These are phyloP conservation scores for Therioaphis trifolii DNA, from an alignment of 2,888 invertebrate species.

Conservation along the genomic window DNA sequence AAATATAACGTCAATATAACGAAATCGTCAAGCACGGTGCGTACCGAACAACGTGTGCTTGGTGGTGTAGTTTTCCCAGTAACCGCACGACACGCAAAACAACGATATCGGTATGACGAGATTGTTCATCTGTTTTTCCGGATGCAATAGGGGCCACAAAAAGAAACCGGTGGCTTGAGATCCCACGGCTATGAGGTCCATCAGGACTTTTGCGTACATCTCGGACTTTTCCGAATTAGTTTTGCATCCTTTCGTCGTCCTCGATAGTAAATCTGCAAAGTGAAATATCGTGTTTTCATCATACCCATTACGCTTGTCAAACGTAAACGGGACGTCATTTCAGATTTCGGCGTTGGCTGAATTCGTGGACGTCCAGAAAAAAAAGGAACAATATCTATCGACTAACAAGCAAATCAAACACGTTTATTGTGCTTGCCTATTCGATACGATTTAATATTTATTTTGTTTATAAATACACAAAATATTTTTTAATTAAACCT, in stretches of 20 bases:
- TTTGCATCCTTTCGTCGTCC: conserved; percentile 79
- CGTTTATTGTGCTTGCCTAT: too few relatives aligned
- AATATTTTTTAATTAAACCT: too few relatives aligned
- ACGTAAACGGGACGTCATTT: too few relatives aligned
- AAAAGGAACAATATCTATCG: too few relatives aligned
- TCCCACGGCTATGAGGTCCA: conserved; percentile 86
- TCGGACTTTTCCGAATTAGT: conserved; percentile 67
- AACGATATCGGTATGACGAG: conserved; percentile 90
- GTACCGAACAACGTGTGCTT: conserved; percentile 84
- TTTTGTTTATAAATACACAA: too few relatives aligned
- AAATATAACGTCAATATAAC: too few relatives aligned
- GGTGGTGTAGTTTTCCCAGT: conserved; percentile 99
- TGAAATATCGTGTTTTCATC: not conserved
- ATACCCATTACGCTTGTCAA: not conserved
- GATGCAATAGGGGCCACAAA: conserved; percentile 88
- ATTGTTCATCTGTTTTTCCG: conserved; percentile 74
- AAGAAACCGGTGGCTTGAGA: conserved; percentile 92
- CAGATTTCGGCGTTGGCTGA: too few relatives aligned
- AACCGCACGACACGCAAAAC: conserved; percentile 88
- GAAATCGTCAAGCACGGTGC: conserved; percentile 64
- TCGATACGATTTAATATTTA: too few relatives aligned
- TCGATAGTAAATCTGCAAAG: conserved; percentile 78
- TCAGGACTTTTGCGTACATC: conserved; percentile 74
- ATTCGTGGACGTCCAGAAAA: too few relatives aligned
- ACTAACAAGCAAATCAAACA: too few relatives aligned